Base-by-base conservation (phyloP, 2,113 vertebrate genomes). In the Embiotoca jacksoni region DNA sequence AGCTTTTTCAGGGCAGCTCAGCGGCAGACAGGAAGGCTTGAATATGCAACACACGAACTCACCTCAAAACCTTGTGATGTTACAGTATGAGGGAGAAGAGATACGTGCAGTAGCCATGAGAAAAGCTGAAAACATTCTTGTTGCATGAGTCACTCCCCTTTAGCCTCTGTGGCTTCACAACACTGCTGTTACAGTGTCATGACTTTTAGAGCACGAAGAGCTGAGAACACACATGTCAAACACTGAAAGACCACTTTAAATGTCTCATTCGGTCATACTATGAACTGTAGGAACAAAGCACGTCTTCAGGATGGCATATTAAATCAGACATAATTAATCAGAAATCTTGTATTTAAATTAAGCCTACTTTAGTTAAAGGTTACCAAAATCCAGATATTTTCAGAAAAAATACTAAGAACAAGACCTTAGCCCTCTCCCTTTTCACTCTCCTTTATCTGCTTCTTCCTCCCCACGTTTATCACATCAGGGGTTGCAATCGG, bases 81-180 rank as follows among this genome's bases (percentile, higher is more conserved):
- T 72, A 68, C 84, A 80, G 61, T 16, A 1, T 7, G 67, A 87
- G 30, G 53, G 31, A 39, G 78, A 65, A 82, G 70, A 76, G 72
- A 78, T 75, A 71, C 0, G 3, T 39, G 63, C 37, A 37, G 61
- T 44, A 57, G 62, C 76, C 9, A 6, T 23, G 5, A 80, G 80
- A 67, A 81, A 75, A 80, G 68, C n/a, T 75, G 64, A 80, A 83
- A 81, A 71, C 77, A 87, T 90, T 91, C 85, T 49, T 93, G 70
- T 46, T 68, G 63, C 83, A 59, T 90, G 89, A 92, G 66, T 93
- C 89, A 86, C 66, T 79, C 60, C n/a, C 54, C 68, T 79, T 81
- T 59, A 46, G 78, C 59, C 75, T 76, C 39, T 31, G 30, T 32
- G 49, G 82, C 64, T 77, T 62, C 72, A 75, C 54, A 85, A 65